A percentile compares a stretch with the other conserved stretches of the same genome.
These are phyloP conservation scores for Periophthalmus magnuspinnatus DNA, from an alignment of 2,797 vertebrate species.

Conservation along the genomic window DNA sequence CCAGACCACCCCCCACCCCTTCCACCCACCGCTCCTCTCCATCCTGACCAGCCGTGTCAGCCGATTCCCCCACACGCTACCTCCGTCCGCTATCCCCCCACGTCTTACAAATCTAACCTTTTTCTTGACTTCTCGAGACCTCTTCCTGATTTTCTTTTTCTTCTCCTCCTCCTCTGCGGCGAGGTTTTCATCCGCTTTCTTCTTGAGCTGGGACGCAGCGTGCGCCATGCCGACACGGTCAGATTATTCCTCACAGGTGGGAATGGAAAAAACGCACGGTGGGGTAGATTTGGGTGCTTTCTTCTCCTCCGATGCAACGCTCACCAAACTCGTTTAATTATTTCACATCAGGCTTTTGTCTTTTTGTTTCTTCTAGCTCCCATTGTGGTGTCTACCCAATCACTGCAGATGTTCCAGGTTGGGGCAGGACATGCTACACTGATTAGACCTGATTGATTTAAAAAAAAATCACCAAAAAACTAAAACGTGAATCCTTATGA, in stretches of 20 bases:
- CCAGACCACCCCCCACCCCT: conserved; percentile 6
- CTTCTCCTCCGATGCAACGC: conserved; percentile 27
- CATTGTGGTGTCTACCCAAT: conserved; percentile 36
- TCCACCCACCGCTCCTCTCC: conserved; percentile 10
- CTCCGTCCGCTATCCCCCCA: conserved; percentile 7
- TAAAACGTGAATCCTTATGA: conserved; percentile 12
- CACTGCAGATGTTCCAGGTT: conserved; percentile 41
- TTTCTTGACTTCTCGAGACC: conserved; percentile 90
- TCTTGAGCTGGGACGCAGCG: conserved; percentile 97
- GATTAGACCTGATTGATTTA: conserved; percentile 20
- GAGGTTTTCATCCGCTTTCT: conserved; percentile 93
- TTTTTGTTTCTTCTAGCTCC: conserved; percentile 21
- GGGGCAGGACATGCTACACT: conserved; percentile 32
- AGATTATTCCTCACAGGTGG: conserved; percentile 80
- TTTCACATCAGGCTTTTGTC: conserved; percentile 19
- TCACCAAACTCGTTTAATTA: conserved; percentile 18
- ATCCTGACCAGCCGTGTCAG: neutral
- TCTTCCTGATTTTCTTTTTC: conserved; percentile 83
- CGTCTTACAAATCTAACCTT: conserved; percentile 83
- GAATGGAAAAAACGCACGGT: conserved; percentile 25
- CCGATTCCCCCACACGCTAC: neutral
- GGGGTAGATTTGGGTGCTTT: conserved; percentile 10
- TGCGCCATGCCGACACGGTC: conserved; percentile 90
- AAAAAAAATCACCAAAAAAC: conserved; percentile 36
- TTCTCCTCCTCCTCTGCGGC: conserved; percentile 88